phyloP scores from a whole-genome alignment of 2,888 invertebrate species.

The Morpho helenor region DNA sequence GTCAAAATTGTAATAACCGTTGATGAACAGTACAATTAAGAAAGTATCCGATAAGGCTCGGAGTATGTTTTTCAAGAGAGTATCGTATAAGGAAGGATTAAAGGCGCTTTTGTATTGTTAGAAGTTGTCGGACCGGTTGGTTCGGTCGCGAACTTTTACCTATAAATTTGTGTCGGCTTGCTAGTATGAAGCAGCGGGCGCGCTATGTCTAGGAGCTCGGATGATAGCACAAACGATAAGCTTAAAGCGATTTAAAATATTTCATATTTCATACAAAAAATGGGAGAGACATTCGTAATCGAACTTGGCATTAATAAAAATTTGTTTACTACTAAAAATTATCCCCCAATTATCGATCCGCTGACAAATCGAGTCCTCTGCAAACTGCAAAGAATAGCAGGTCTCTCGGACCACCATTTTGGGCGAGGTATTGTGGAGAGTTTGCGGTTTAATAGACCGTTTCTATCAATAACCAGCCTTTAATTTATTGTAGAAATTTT shows the following conservation, averaged over 20 bases:
- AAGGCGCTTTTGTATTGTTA: conserved; percentile 45
- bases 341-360: too few relatives aligned
- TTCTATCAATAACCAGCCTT: too few relatives aligned
- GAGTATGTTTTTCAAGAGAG: conserved; percentile 41
- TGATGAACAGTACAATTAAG: conserved; percentile 68
- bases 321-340: too few relatives aligned
- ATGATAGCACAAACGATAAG: conserved; percentile 32
- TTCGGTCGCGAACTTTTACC: conserved; percentile 78
- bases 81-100: conserved; percentile 46
- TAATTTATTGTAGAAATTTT: too few relatives aligned
- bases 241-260: conserved; percentile 30
- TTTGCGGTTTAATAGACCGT: too few relatives aligned
- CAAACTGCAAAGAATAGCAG: too few relatives aligned
- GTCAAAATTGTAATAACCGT: conserved; percentile 59
- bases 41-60: conserved; percentile 71
- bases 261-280: too few relatives aligned
- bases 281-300: too few relatives aligned
- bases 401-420: too few relatives aligned
- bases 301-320: too few relatives aligned
- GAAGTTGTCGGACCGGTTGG: conserved; percentile 57
- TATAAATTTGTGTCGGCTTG: conserved; percentile 77
- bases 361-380: too few relatives aligned
- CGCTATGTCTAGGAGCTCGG: conserved; percentile 62
- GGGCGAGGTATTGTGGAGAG: too few relatives aligned
- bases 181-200: conserved; percentile 56